Evolutionary conservation across 1,140 invertebrate genomes (phyloP).

Genomic region (Leptopilina clavipes): DNA sequence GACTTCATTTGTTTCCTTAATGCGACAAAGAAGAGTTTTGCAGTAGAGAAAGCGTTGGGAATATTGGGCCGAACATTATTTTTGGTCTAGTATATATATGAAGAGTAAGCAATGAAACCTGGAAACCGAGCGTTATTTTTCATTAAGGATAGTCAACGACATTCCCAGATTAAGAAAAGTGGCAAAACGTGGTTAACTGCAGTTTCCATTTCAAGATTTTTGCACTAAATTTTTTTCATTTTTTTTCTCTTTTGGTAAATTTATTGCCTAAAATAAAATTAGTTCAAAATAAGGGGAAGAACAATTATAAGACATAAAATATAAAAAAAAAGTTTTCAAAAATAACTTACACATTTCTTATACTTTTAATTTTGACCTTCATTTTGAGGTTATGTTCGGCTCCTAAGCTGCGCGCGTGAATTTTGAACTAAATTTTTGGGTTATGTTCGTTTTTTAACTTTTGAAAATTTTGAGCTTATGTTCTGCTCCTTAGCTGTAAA

Average conservation of each 20-base stretch:
- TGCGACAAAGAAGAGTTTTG: conserved; percentile 23
- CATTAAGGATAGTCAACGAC: conserved; percentile 21
- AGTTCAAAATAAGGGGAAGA: too few species aligned
- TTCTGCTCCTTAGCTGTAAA: too few species aligned
- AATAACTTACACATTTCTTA: too few species aligned
- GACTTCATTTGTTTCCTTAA: conserved; percentile 34
- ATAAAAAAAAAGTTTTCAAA: background rate
- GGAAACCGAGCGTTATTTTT: conserved; percentile 30
- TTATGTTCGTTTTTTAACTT: too few species aligned
- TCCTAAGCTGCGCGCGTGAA: too few species aligned
- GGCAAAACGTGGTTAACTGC: background rate
- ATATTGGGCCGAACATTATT: conserved; percentile 27
- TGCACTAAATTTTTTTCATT: background rate
- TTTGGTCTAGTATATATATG: conserved; percentile 4
- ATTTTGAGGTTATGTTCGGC: too few species aligned
- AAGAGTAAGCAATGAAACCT: background rate
- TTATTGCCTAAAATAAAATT: too few species aligned
- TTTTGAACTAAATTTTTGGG: too few species aligned
- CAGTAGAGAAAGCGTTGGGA: background rate
- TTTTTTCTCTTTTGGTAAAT: background rate
- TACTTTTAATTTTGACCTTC: too few species aligned
- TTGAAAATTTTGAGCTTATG: too few species aligned
- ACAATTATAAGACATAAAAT: too few species aligned
- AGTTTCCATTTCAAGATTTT: background rate
- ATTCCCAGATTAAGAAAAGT: conserved; percentile 14